Percentiles rank a stretch among this genome's conserved stretches.
These are phyloP conservation scores for Illadopsis cleaveri DNA, from an alignment of 2,113 vertebrate genomes.

Conservation along the genomic window DNA sequence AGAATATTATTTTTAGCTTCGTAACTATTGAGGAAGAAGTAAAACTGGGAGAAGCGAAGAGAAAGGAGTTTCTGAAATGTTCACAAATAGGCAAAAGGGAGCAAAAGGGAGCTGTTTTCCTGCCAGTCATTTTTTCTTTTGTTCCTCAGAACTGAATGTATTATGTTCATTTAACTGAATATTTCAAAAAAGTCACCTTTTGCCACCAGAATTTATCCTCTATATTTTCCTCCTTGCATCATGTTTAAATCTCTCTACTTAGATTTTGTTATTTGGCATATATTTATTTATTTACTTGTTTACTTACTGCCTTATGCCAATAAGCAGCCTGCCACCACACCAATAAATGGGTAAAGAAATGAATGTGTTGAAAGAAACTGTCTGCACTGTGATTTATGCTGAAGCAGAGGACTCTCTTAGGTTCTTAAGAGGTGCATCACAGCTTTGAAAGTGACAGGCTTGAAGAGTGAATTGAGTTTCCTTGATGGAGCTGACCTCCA, in stretches of 20 bases:
- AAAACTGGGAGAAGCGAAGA: background rate
- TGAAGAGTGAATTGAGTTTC: slow-evolving; percentile 18
- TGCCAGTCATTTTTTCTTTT: slow-evolving; percentile 12
- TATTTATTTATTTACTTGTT: slow-evolving; percentile 46
- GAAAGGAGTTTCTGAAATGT: background rate
- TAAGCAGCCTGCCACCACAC: background rate
- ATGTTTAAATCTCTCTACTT: background rate
- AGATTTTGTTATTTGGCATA: background rate
- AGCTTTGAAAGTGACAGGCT: slow-evolving; percentile 33
- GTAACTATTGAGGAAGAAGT: background rate
- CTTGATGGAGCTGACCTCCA: slow-evolving; percentile 46
- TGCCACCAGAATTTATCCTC: background rate
- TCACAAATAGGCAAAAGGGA: background rate
- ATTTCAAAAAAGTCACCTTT: slow-evolving; percentile 21
- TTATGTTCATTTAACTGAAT: slow-evolving; percentile 5
- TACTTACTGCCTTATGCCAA: background rate
- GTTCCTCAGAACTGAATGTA: background rate
- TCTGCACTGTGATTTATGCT: background rate
- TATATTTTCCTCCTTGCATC: background rate
- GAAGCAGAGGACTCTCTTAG: slow-evolving; percentile 4
- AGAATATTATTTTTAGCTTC: background rate
- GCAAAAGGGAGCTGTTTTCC: background rate
- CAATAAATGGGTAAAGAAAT: slow-evolving; percentile 4
- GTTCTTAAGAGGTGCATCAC: background rate
- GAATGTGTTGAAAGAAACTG: slow-evolving; percentile 17